Evolutionary conservation across 1,140 invertebrate genomes (phyloP), one percentile per base, ranked within the genome.

Genomic region (Gonatopus flavifemur): DNA sequence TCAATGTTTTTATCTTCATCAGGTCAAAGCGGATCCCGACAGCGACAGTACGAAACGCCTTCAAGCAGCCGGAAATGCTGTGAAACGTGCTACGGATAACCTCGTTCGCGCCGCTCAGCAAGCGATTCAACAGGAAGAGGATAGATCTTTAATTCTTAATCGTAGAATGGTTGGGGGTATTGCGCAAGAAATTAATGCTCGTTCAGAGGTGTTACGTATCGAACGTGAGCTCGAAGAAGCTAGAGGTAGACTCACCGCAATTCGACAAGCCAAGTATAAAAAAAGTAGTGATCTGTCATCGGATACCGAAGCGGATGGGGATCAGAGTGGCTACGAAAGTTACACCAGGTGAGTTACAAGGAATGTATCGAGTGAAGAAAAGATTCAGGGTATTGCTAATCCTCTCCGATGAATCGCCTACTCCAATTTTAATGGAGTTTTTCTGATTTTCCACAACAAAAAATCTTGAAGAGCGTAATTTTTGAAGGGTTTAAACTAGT

Each of bases 21-120:
- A n/a, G n/a, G 84, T 96, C 20, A 98, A 98, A 78, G 94, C 96
- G 0, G 96, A 98, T 78, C 91, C 93, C 1, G 90, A 95, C 45
- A 95, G 93, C 21, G 90, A 93, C 57, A 89, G 91, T 10, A 98
- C 96, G 25, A 88, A 94, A 50, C 84, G 95, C n/a, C 79, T 98
- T 15, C 93, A 96, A 77, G 84, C 88, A 18, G 97, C 97, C 7
- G 96, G 97, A 12, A 97, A 97, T 71, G 94, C 95, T 10, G 96
- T 99, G 1, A 98, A 98, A 79, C 83, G 92, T 57, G 97, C 97
- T 1, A 98, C 97, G 0, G 96, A 99, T 74, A 96, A 96, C 78
- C 77, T 99, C 52, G 97, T 99, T 9, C 81, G 86, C 21, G 93
- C 96, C 0, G 96, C 96, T 0, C 88, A 96, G 62, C 91, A 97